phyloP scores from a whole-genome alignment of 2,797 vertebrate species.

The Sardinella longiceps region DNA sequence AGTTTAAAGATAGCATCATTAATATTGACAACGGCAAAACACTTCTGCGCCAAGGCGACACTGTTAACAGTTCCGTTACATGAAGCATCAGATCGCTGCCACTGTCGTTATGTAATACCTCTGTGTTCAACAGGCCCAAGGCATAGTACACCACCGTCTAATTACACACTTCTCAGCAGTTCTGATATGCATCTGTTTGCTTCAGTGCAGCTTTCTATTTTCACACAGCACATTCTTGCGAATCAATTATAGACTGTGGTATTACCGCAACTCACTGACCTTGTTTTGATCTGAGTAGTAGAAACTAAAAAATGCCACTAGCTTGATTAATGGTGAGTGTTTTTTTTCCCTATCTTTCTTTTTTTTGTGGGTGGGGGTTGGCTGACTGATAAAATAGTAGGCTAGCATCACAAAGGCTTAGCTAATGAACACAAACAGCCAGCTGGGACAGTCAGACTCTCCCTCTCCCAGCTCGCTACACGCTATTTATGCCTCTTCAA shows the following conservation, averaged over 20 bases:
- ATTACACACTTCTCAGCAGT: neutral
- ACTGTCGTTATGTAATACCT: neutral
- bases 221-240: neutral
- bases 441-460: neutral
- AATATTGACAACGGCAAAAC: slow-evolving; percentile 21
- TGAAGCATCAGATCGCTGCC: neutral
- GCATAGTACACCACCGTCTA: neutral
- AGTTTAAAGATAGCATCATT: neutral
- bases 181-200: slow-evolving; percentile 14
- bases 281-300: neutral
- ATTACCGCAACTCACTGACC: neutral
- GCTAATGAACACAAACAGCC: neutral
- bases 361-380: neutral
- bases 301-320: neutral
- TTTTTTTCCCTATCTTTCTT: neutral
- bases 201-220: neutral
- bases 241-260: neutral
- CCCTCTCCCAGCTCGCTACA: neutral
- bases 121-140: neutral
- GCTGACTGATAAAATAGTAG: neutral
- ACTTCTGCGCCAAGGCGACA: neutral
- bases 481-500: slow-evolving; percentile 24
- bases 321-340: neutral
- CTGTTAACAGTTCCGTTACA: neutral
- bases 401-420: neutral